Conservation (phyloP, 92 coral and sea anemone species). For the Desmophyllum pertusum region DNA sequence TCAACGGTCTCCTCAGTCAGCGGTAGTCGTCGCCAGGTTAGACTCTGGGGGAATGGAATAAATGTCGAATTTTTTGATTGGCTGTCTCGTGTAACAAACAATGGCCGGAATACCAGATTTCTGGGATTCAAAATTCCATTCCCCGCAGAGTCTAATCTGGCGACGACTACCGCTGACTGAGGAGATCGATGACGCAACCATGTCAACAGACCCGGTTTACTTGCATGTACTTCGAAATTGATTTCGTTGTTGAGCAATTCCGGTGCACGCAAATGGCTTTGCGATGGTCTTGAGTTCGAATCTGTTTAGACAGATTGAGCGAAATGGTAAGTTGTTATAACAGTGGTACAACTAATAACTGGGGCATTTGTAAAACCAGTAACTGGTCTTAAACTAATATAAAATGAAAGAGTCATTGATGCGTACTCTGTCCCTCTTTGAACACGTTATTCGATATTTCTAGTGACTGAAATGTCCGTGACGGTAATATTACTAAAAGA, state of each 20-base stretch:
- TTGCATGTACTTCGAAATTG: background rate
- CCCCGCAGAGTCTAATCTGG: too few species aligned
- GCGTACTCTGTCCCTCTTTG: background rate
- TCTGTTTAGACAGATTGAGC: background rate
- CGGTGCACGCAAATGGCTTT: background rate
- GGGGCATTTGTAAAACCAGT: background rate
- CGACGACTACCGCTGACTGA: too few species aligned
- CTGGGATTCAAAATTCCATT: too few species aligned
- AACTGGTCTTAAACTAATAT: too few species aligned
- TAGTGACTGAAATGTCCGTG: background rate
- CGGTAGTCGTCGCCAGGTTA: too few species aligned
- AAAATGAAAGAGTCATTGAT: background rate
- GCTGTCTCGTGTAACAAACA: too few species aligned
- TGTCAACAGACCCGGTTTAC: background rate
- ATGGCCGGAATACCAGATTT: too few species aligned
- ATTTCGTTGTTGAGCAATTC: background rate
- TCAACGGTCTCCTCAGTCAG: too few species aligned
- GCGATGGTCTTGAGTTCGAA: background rate
- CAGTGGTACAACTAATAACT: background rate
- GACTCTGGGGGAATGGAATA: too few species aligned
- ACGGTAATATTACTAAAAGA: background rate
- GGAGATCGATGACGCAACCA: slow-evolving; percentile 13
- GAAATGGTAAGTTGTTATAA: background rate
- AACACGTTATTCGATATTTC: background rate
- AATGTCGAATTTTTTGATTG: too few species aligned